phyloP scores from a whole-genome alignment of 2,797 vertebrate species.

The Tapera naevia region DNA sequence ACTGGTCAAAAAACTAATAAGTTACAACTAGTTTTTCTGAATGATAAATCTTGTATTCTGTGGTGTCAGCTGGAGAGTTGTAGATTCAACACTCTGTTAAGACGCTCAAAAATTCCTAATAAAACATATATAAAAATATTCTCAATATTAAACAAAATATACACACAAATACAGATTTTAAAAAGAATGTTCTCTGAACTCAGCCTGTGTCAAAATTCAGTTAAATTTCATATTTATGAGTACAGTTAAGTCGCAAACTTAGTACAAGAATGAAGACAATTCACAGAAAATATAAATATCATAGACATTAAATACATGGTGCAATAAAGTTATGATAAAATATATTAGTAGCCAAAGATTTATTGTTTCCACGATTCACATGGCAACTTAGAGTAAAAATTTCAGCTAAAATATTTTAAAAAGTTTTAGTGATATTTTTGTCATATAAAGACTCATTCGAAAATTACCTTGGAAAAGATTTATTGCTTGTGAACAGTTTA shows the following conservation, averaged over 20 bases:
- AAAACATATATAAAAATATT: slow-evolving; percentile 8
- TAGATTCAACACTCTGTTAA: slow-evolving; percentile 8
- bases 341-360: neutral
- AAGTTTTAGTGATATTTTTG: neutral
- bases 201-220: slow-evolving; percentile 23
- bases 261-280: slow-evolving; percentile 13
- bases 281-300: slow-evolving; percentile 11
- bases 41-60: neutral
- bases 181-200: slow-evolving; percentile 32
- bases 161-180: neutral
- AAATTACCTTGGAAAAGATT: slow-evolving; percentile 32
- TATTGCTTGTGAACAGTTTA: neutral
- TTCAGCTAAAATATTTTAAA: neutral
- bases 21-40: neutral
- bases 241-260: slow-evolving; percentile 47
- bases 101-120: slow-evolving; percentile 11
- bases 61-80: neutral
- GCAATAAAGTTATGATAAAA: neutral
- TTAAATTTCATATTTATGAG: slow-evolving; percentile 34
- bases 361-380: slow-evolving; percentile 18
- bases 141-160: slow-evolving; percentile 18
- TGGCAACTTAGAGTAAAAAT: slow-evolving; percentile 1
- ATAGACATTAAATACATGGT: neutral
- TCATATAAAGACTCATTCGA: neutral
- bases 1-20: neutral